phyloP scores from a whole-genome alignment of 1,140 invertebrate genomes.

The Bombus difficillimus region DNA sequence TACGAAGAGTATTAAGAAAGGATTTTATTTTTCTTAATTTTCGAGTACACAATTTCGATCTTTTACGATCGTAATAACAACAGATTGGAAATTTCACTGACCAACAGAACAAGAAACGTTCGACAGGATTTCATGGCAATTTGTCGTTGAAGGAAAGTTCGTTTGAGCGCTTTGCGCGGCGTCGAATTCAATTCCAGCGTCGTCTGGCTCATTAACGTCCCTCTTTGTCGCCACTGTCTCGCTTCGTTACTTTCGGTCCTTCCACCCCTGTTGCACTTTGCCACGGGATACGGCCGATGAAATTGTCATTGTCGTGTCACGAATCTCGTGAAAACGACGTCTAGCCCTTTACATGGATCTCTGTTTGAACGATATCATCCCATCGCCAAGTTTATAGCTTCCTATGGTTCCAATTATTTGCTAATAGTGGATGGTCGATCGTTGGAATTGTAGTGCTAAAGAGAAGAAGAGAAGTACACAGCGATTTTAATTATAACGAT shows the following conservation, averaged over 20 bases:
- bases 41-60: background rate
- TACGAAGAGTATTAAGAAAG: background rate
- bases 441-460: no score
- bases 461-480: no score
- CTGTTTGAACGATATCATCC: background rate
- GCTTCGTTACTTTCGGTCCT: constrained; percentile 32
- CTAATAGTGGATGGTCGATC: no score
- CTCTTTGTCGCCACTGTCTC: constrained; percentile 47
- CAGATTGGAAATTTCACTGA: background rate
- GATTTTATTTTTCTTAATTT: background rate
- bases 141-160: background rate
- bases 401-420: background rate
- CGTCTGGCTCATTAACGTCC: constrained; percentile 53
- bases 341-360: background rate
- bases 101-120: background rate
- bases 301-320: background rate
- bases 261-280: background rate
- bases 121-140: background rate
- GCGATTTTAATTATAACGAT: no score
- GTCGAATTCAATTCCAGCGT: constrained; percentile 41
- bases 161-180: constrained; percentile 30
- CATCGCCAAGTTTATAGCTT: background rate
- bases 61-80: background rate
- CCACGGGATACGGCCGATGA: background rate
- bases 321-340: background rate